Evolutionary conservation across 2,888 invertebrate genomes (phyloP), one percentile per base, ranked within the genome.

Genomic region (Acronicta aceris): DNA sequence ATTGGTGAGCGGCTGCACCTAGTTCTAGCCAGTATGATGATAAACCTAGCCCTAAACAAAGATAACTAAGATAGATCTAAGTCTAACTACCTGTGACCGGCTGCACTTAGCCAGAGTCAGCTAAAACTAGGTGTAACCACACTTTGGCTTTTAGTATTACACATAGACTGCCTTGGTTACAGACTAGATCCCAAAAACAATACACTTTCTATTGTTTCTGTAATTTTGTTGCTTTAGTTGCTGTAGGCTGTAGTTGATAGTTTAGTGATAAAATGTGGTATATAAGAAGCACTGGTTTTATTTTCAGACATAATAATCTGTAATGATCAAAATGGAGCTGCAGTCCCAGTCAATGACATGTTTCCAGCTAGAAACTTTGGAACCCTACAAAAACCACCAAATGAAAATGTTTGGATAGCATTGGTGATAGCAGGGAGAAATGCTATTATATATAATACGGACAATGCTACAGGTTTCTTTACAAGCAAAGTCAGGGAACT

Each of bases 401-500:
- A 89, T 79, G 63, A 81, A 41, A 90, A 90, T 71, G 88, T 81
- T 75, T 97, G 93, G 95, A 95, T 93, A 67, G 96, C 93, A 4
- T 70, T 97, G 8, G 89, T 96, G 0, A 82, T 96, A 33, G 95
- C 95, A 17, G 96, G 96, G 17, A 95, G 95, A 91, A 97, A 97
- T 89, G 94, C 94, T 70, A 93, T 95, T 16, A 92, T 96, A 27
- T 85, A 95, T 52, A 91, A 94, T 27, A 92, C 93, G 16, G 81
- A 90, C 36, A 83, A 79, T 27, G 92, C 95, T 9, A 94, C 95
- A 42, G 97, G 97, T 12, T 90, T 93, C 17, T 91, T 95, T 63
- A 78, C 87, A n/a, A 90, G 95, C 81, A 97, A 97, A 90, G 66
- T 96, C 13, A 92, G 95, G 59, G 97, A 97, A 78, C 89, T 98